Conservation (phyloP, 2,113 vertebrate genomes). For the Planiliza haematocheilus region DNA sequence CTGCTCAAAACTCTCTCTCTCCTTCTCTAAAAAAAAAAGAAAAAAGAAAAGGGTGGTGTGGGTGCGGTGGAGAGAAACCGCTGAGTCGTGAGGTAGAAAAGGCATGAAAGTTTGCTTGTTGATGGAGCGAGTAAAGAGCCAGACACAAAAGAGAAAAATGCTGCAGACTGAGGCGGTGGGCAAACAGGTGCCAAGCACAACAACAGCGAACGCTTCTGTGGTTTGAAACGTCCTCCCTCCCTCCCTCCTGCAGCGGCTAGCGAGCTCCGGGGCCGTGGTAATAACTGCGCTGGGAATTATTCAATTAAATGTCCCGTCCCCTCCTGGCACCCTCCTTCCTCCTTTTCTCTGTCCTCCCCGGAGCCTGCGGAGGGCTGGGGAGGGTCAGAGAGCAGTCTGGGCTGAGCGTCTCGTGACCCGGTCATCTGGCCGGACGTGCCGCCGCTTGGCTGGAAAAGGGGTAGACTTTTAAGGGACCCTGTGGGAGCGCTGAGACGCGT, state of each 20-base stretch:
- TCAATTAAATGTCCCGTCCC: slow-evolving; percentile 78
- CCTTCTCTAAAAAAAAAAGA: slow-evolving; percentile 70
- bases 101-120: neutral
- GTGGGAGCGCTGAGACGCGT: slow-evolving; percentile 8
- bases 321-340: slow-evolving; percentile 44
- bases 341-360: slow-evolving; percentile 43
- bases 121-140: slow-evolving; percentile 20
- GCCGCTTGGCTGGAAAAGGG: slow-evolving; percentile 27
- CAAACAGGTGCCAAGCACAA: slow-evolving; percentile 60
- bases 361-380: slow-evolving; percentile 20
- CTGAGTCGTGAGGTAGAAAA: slow-evolving; percentile 47
- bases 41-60: slow-evolving; percentile 28
- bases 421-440: slow-evolving; percentile 63
- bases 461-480: slow-evolving; percentile 17
- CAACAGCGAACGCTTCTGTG: slow-evolving; percentile 29
- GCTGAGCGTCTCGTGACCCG: slow-evolving; percentile 59
- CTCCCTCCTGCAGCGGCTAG: slow-evolving; percentile 21
- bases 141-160: slow-evolving; percentile 30
- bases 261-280: slow-evolving; percentile 50
- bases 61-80: slow-evolving; percentile 46
- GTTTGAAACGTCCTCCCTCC: slow-evolving; percentile 6
- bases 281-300: slow-evolving; percentile 75
- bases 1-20: slow-evolving; percentile 45
- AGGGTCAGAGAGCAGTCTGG: slow-evolving; percentile 58
- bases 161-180: slow-evolving; percentile 31